These are phyloP conservation scores for Phalacrocorax brasilianus DNA, from an alignment of 2,113 vertebrate genomes.

Conservation along the genomic window DNA sequence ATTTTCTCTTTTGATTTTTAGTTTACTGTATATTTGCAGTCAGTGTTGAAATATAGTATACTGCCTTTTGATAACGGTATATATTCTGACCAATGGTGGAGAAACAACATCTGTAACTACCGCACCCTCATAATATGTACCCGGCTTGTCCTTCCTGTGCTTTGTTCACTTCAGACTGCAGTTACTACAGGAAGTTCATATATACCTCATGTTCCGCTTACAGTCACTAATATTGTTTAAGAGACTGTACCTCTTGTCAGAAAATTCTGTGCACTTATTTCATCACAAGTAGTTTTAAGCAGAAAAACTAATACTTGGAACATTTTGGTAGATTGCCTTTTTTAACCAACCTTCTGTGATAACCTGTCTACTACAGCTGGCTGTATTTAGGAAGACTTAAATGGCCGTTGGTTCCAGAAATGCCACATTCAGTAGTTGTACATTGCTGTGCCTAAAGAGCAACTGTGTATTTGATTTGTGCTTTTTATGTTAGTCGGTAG, in stretches of 20 bases:
- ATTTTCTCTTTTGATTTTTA: not conserved
- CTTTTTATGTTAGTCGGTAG: not conserved
- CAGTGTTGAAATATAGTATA: not conserved
- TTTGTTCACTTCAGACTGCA: slow-evolving; percentile 3
- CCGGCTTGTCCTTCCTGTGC: slow-evolving; percentile 7
- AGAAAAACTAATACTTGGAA: not conserved
- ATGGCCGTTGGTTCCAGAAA: not conserved
- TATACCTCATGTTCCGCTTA: not conserved
- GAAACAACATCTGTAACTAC: not conserved
- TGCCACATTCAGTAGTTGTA: rapidly evolving
- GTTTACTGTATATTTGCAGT: not conserved
- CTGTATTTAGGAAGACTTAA: not conserved
- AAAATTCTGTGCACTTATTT: not conserved
- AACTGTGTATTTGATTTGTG: not conserved
- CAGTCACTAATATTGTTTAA: not conserved
- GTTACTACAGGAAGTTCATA: not conserved
- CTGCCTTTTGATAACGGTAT: not conserved
- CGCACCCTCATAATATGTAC: not conserved
- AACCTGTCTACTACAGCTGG: not conserved
- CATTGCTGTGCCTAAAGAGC: not conserved
- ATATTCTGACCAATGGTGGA: not conserved
- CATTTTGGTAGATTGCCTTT: not conserved
- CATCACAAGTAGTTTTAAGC: not conserved
- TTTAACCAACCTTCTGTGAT: not conserved
- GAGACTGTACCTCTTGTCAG: not conserved